Evolutionary conservation across 2,888 invertebrate genomes (phyloP).

Genomic region (Micoletzkya japonica): DNA sequence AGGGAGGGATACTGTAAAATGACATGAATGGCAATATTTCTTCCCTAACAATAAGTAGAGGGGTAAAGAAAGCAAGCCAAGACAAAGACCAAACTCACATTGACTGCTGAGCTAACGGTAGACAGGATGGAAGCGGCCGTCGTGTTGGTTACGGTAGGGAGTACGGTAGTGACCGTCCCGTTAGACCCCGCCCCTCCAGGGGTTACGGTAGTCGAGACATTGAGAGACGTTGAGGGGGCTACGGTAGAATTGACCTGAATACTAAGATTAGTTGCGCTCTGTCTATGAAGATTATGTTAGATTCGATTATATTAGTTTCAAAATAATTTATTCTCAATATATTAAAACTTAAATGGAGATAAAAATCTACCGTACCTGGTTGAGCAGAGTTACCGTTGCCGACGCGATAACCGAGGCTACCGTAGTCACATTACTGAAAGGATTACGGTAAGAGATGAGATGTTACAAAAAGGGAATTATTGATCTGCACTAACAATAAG

Average conservation of each 20-base stretch:
- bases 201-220: background rate
- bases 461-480: too few species aligned
- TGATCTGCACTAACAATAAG: too few species aligned
- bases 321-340: background rate
- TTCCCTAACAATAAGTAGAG: too few species aligned
- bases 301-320: background rate
- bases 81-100: too few species aligned
- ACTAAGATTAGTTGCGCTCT: background rate
- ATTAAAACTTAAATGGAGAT: background rate
- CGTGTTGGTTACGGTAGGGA: slow-evolving; percentile 13
- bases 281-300: background rate
- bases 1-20: too few species aligned
- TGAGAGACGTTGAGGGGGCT: slow-evolving; percentile 8
- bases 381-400: background rate
- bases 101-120: background rate
- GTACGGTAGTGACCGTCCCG: slow-evolving; percentile 18
- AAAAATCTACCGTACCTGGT: background rate
- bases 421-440: slow-evolving; percentile 13
- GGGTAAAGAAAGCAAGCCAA: too few species aligned
- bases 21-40: too few species aligned
- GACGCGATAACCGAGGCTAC: background rate
- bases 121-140: background rate
- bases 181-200: background rate
- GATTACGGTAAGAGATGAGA: too few species aligned
- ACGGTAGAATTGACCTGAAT: slow-evolving; percentile 1